phyloP scores from a whole-genome alignment of 2,797 vertebrate genomes.

The Heliangelus exortis region DNA sequence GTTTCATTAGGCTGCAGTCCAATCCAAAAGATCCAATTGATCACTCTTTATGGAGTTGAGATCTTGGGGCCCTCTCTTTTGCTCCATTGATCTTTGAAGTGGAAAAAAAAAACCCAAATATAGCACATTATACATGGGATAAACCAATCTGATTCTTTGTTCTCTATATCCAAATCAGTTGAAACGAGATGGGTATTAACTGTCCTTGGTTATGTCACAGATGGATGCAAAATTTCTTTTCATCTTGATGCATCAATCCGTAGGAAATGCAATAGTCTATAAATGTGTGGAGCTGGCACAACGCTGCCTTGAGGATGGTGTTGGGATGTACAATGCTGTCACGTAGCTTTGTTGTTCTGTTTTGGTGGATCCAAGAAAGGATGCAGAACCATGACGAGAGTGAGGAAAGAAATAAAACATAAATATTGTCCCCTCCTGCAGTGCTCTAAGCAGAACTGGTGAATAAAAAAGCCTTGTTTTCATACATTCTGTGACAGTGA shows the following conservation, averaged over 20 bases:
- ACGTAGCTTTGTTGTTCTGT: not conserved
- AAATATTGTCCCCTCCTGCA: accelerated
- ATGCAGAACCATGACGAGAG: not conserved
- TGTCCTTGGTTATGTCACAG: not conserved
- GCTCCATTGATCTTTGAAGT: not conserved
- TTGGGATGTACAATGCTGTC: accelerated
- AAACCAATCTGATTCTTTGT: not conserved
- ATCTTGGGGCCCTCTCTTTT: not conserved
- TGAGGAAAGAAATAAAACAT: not conserved
- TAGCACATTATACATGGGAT: not conserved
- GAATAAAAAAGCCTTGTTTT: not conserved
- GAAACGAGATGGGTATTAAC: not conserved
- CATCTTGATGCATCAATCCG: not conserved
- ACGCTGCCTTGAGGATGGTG: not conserved
- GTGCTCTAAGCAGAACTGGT: not conserved
- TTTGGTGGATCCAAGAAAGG: not conserved
- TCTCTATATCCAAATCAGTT: not conserved
- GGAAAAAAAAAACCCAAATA: accelerated
- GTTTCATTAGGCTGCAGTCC: not conserved
- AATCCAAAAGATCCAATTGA: not conserved
- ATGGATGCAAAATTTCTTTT: not conserved
- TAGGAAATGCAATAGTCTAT: not conserved
- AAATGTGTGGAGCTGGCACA: not conserved
- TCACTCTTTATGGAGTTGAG: not conserved
- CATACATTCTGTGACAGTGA: not conserved